These are phyloP conservation scores for Megalonaias nervosa DNA, from an alignment of 1,140 invertebrate species.

Conservation along the genomic window DNA sequence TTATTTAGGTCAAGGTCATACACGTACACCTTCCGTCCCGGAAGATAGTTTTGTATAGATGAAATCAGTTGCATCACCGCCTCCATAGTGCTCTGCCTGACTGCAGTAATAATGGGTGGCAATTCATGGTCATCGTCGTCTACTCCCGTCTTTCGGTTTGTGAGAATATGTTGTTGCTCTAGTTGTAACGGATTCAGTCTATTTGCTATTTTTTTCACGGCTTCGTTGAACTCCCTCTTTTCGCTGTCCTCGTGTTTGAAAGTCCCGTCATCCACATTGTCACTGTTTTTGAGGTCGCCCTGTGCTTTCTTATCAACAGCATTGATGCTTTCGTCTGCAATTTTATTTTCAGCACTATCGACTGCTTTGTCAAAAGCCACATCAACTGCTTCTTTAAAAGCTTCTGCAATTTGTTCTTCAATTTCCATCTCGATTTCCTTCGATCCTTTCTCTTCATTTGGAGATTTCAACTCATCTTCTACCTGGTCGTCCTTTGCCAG, in stretches of 20 bases:
- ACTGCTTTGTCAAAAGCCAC: neutral
- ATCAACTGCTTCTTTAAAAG: slow-evolving; percentile 9
- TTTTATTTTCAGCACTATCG: neutral
- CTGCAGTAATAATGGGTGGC: slow-evolving; percentile 34
- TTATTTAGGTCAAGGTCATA: slow-evolving; percentile 25
- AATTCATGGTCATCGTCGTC: slow-evolving; percentile 34
- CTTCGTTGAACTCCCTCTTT: slow-evolving; percentile 6
- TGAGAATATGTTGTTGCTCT: slow-evolving; percentile 1
- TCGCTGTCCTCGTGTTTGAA: slow-evolving; percentile 1
- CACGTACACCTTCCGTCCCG: slow-evolving; percentile 21
- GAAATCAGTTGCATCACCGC: slow-evolving; percentile 24
- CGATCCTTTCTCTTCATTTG: neutral
- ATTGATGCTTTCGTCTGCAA: neutral
- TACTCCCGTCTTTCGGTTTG: neutral
- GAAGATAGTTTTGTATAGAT: slow-evolving; percentile 21
- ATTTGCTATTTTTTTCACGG: slow-evolving; percentile 14
- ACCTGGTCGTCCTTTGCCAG: neutral
- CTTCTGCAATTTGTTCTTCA: slow-evolving; percentile 22
- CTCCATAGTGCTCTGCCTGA: slow-evolving; percentile 18
- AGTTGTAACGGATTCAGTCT: slow-evolving; percentile 14
- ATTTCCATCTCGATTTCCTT: slow-evolving; percentile 20
- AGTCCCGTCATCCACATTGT: neutral
- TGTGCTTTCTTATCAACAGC: neutral
- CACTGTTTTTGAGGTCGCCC: neutral
- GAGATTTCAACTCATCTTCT: neutral